These are phyloP conservation scores for Synergus gifuensis DNA, from an alignment of 2,888 invertebrate genomes.

Conservation along the genomic window DNA sequence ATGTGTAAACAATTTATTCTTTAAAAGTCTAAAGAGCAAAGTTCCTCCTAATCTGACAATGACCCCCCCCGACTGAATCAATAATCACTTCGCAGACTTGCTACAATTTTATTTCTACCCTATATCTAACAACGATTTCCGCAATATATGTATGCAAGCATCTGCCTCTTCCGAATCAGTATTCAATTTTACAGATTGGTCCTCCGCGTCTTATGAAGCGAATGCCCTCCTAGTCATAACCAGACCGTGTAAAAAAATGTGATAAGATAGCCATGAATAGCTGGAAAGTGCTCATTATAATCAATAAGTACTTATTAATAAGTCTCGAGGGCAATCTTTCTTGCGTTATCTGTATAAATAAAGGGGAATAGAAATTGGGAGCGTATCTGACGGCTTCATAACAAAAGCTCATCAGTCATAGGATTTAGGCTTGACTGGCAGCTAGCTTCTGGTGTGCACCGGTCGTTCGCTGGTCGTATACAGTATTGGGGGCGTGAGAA, in stretches of 20 bases:
- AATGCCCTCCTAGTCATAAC: not conserved
- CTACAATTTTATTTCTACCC: no score
- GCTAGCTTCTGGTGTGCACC: constrained; percentile 20
- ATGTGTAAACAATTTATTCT: not conserved
- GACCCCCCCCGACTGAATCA: not conserved
- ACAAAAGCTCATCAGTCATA: constrained; percentile 46
- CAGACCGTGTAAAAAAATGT: not conserved
- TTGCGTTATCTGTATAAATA: not conserved
- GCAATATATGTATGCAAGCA: no score
- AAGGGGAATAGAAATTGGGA: constrained; percentile 49
- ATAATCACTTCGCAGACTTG: not conserved
- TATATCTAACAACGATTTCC: no score
- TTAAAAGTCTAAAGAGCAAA: not conserved
- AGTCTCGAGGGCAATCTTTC: not conserved
- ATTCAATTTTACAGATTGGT: not conserved
- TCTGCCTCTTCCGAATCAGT: no score
- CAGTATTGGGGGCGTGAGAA: constrained; percentile 37
- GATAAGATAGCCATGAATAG: not conserved
- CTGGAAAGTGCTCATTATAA: not conserved
- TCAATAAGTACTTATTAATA: not conserved
- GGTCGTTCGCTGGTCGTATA: not conserved
- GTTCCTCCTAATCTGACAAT: not conserved
- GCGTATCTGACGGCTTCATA: constrained; percentile 50
- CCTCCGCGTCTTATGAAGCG: no score
- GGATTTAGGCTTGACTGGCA: constrained; percentile 42